Conservation (phyloP, 1,140 invertebrate genomes). For the Drosophila nebulosa region DNA sequence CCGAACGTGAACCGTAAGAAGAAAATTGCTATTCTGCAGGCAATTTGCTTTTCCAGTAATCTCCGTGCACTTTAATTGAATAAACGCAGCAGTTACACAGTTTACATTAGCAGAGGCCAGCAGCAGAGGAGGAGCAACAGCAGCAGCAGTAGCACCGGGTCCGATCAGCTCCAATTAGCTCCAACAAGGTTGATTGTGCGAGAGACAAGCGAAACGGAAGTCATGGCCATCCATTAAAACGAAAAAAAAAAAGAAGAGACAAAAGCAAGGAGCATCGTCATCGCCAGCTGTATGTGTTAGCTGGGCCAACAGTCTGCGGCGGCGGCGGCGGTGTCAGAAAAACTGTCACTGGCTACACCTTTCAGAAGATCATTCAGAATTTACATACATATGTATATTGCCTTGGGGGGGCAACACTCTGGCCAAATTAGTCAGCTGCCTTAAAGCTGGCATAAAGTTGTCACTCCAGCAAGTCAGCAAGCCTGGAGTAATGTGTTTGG, state of each 20-base stretch:
- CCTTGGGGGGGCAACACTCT: neutral
- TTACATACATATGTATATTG: conserved; percentile 47
- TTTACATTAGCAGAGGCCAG: conserved; percentile 53
- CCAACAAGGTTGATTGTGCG: conserved; percentile 49
- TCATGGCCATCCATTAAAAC: conserved; percentile 50
- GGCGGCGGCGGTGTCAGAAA: conserved; percentile 71
- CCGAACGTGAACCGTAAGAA: conserved; percentile 14
- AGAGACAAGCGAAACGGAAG: conserved; percentile 53
- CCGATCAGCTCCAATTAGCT: conserved; percentile 65
- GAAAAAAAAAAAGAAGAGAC: neutral
- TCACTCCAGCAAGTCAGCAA: neutral
- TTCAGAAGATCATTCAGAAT: conserved; percentile 7
- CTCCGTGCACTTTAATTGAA: conserved; percentile 64
- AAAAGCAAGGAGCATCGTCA: neutral
- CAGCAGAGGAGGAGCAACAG: conserved; percentile 7
- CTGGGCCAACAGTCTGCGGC: conserved; percentile 7
- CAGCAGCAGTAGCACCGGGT: conserved; percentile 2
- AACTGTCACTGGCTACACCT: conserved; percentile 66
- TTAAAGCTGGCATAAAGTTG: neutral
- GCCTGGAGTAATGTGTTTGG: neutral
- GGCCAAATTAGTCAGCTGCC: conserved; percentile 1
- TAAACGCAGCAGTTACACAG: conserved; percentile 70
- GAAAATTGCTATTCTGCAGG: conserved; percentile 43
- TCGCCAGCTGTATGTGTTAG: conserved; percentile 13
- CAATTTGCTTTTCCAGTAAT: conserved; percentile 51